These are phyloP conservation scores for Peucedramus taeniatus DNA, from an alignment of 2,113 vertebrate species.

Conservation along the genomic window DNA sequence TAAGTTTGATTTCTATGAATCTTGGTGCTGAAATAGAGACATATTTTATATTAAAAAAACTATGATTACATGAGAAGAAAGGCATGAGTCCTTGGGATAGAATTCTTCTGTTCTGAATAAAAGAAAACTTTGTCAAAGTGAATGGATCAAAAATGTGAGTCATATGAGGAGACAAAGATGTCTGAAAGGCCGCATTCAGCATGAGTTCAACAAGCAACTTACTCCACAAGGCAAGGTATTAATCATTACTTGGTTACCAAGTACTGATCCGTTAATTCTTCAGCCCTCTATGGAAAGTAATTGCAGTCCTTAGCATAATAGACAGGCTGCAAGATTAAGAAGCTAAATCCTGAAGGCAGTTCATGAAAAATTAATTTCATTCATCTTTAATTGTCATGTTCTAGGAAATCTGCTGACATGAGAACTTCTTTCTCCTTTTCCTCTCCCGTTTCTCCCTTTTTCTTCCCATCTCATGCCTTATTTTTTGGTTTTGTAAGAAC, in stretches of 20 bases:
- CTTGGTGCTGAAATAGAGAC: not conserved
- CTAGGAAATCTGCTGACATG: not conserved
- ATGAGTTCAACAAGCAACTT: not conserved
- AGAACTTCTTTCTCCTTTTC: not conserved
- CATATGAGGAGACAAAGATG: not conserved
- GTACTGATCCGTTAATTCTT: slow-evolving; percentile 5
- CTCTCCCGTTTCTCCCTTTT: not conserved
- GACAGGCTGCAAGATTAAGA: slow-evolving; percentile 40
- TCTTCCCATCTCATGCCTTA: fast-evolving
- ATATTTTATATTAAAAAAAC: not conserved
- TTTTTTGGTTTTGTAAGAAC: not conserved
- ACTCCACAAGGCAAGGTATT: not conserved
- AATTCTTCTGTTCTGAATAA: not conserved
- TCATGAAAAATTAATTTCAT: slow-evolving; percentile 66
- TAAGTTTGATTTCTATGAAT: not conserved
- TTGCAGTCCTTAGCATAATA: slow-evolving; percentile 24
- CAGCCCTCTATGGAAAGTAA: not conserved
- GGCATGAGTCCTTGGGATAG: fast-evolving
- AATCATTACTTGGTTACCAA: slow-evolving; percentile 9
- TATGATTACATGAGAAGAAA: not conserved
- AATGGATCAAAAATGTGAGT: not conserved
- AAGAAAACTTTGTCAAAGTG: not conserved
- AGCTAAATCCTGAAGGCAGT: slow-evolving; percentile 41
- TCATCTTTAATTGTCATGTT: slow-evolving; percentile 60
- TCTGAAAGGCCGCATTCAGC: not conserved